Evolutionary conservation across 1,140 invertebrate species (phyloP), one percentile per base, ranked within the genome.

Genomic region (Papilio glaucus): DNA sequence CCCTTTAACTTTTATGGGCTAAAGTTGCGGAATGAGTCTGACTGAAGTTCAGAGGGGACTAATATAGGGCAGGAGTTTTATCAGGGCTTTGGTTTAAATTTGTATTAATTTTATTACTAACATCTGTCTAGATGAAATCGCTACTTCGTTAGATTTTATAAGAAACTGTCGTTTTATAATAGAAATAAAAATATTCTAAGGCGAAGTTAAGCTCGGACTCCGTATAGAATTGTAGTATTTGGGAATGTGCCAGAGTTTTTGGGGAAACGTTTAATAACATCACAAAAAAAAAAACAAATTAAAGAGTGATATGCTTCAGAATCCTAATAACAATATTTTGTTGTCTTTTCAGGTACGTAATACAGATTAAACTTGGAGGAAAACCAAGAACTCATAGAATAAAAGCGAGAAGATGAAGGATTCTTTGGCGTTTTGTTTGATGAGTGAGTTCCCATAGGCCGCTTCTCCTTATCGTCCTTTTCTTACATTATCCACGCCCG

Each of bases 1-100:
- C 84, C 84, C 85, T 85, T 89, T 87, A 89, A 88, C 87, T 91
- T 91, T 91, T 89, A 89, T 85, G 86, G 83, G 75, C 60, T 70
- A 61, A 86, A 89, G 82, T 90, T 90, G 75, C 68, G 82, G 73
- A 86, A 88, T 86, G 84, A 85, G 80, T 45, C 71, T 65, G 77
- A 60, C 76, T 72, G 49, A 73, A 67, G 70, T 74, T 79, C 80
- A 69, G 76, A 62, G 41, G 84, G 85, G 84, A 83, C 79, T 86
- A 85, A 88, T 86, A 83, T 85, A 85, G 80, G 81, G 75, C 75
- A 72, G 76, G 82, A 85, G 83, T 88, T 88, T 88, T 88, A 88
- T 86, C 85, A 82, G 81, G 53, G 72, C 74, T 81, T 83, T 81
- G 78, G 77, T 80, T 83, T 79, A 80, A 81, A 83, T 81, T 81